These are phyloP conservation scores for Perizoma affinitatum DNA, from an alignment of 2,888 invertebrate genomes.

Conservation along the genomic window DNA sequence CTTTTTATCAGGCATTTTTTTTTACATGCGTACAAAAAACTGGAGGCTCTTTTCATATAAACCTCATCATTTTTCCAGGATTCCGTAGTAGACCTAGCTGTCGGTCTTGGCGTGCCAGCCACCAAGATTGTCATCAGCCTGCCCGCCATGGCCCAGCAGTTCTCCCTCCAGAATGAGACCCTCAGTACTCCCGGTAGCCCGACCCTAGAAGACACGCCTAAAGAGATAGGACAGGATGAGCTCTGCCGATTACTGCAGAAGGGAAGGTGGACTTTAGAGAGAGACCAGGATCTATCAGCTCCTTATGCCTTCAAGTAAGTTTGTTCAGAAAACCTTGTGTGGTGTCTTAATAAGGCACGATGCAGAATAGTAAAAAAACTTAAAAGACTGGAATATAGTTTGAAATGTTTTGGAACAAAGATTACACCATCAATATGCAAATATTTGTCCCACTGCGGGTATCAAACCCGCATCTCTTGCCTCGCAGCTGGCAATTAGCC, in stretches of 20 bases:
- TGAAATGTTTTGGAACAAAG: too few relatives aligned
- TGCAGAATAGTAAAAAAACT: too few relatives aligned
- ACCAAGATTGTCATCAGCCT: slow-evolving; percentile 88
- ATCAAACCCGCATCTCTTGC: too few relatives aligned
- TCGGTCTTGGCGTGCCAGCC: slow-evolving; percentile 88
- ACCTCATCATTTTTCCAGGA: slow-evolving; percentile 75
- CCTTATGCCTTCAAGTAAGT: slow-evolving; percentile 88
- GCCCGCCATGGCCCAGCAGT: slow-evolving; percentile 88
- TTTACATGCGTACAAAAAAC: too few relatives aligned
- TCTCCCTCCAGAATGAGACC: slow-evolving; percentile 85
- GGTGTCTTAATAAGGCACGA: too few relatives aligned
- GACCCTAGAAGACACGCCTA: slow-evolving; percentile 82
- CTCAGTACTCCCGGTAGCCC: slow-evolving; percentile 89
- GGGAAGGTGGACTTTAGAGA: slow-evolving; percentile 88
- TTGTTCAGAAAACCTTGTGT: too few relatives aligned
- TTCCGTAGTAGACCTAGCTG: slow-evolving; percentile 89
- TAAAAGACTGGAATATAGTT: too few relatives aligned
- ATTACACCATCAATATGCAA: too few relatives aligned
- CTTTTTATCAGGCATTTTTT: too few relatives aligned
- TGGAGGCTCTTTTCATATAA: too few relatives aligned
- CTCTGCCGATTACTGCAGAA: slow-evolving; percentile 84
- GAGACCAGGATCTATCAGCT: slow-evolving; percentile 90
- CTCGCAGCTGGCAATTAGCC: too few relatives aligned
- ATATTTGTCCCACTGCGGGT: too few relatives aligned
- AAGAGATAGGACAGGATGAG: slow-evolving; percentile 83